Evolutionary conservation across 2,113 vertebrate species (phyloP), one percentile per base, ranked within the genome.

Genomic region (Todiramphus chloris): DNA sequence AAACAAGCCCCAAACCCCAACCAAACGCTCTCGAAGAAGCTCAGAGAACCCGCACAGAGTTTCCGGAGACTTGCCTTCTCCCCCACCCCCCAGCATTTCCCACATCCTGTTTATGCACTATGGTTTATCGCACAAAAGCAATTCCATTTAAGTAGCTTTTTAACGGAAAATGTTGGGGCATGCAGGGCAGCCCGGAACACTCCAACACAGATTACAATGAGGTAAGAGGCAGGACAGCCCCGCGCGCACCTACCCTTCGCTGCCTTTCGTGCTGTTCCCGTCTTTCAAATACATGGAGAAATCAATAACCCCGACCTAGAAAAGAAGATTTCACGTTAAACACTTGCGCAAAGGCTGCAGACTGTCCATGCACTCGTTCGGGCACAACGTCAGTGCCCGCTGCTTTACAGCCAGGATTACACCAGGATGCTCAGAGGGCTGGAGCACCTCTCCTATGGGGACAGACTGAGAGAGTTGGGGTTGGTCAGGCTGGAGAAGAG

Each of bases 231-330:
- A 89, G 79, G 77, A 17, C 16, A 33, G 6, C 2, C 43, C 68
- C 27, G 84, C 2, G 1, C 33, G 21, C 67, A 97, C 99, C 97
- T 97, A 99, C 99, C 99, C 99, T 95, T 99, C 99, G 5, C 97
- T 98, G 84, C 98, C 99, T 97, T 99, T 99, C 10, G 99, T 99
- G 96, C 99, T 99, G 98, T 99, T 99, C 1, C 99, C 99, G 12
- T 99, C 99, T 97, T 99, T 99, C 60, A 99, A 98, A 96, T 99
- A 99, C 99, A 99, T 99, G 6, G 99, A 99, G 96, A 99, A 99
- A 97, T 99, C 99, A 46, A 99, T 99, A 86, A 99, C 99, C 41
- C 99, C 99, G 13, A 99, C 99, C 99, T 99, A 96, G 43, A 94
- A 76, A 60, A 97, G 39, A 85, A 85, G 69, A 55, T 83, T 96